Evolutionary conservation across 2,113 vertebrate species (phyloP), one percentile per base, ranked within the genome.

Genomic region (Monopterus albus): DNA sequence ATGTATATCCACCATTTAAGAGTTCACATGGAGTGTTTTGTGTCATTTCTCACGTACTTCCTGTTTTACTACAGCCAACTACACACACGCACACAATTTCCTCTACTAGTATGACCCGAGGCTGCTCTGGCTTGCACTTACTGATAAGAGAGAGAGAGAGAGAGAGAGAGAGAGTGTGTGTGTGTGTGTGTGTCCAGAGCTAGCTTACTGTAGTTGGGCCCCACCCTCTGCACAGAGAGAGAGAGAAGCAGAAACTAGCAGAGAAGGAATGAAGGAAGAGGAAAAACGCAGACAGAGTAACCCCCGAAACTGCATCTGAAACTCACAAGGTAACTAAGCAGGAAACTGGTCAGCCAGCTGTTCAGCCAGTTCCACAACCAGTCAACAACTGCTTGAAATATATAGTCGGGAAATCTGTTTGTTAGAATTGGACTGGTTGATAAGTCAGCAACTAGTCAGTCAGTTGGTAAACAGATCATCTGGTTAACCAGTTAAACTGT

Each of bases 171-270:
- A n/a, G n/a, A n/a, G n/a, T n/a, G n/a, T 47, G 45, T 49, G 38
- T 50, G 25, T 45, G 15, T 10, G 21, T 58, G 45, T 65, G 12
- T 50, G 14, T 47, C 8, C 4, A 43, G 14, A 28, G 26, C 46
- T 46, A 49, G 25, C 59, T 43, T 31, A 47, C 42, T 56, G 17
- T 65, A 42, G 49, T 55, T 66, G 6, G 1, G 61, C 74, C 60
- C 40, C 78, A 79, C 83, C 83, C 77, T 71, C 66, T 83, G 53
- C 45, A 25, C 18, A 67, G 35, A 55, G 14, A 45, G 33, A 40
- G 8, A 40, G 26, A 60, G 21, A 33, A 8, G 35, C 36, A 76
- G 33, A 64, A 43, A 47, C 18, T 36, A 52, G 9, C 31, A 50
- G 60, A 56, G 21, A 40, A 72, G 63, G 65, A 57, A 52, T 33